Evolutionary conservation across 2,888 invertebrate genomes (phyloP), one percentile per base, ranked within the genome.

Genomic region (Caenorhabditis auriculariae): DNA sequence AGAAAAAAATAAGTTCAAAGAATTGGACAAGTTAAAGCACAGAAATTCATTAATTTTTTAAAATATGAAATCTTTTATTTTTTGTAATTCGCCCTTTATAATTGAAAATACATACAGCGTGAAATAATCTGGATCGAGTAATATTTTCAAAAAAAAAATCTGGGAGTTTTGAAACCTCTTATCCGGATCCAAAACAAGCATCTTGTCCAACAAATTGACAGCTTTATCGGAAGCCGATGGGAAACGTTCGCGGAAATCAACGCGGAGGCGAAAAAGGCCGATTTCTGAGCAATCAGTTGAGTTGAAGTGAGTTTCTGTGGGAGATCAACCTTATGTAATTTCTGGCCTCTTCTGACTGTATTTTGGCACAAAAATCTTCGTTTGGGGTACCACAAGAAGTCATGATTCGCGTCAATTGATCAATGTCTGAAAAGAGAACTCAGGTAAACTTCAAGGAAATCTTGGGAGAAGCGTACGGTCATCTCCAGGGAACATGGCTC

Each of bases 151-250:
- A n/a, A n/a, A n/a, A n/a, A n/a, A n/a, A n/a, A n/a, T n/a, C n/a
- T n/a, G n/a, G n/a, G n/a, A n/a, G n/a, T n/a, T n/a, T n/a, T 5
- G 7, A 35, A n/a, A 73, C 74, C 75, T 48, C 24, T 76, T 62
- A 41, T 78, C 93, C 56, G 98, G 96, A 87, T 98, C 93, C 85
- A 98, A 94, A 64, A 93, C 91, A 61, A 98, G 87, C 95, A 98
- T 95, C 87, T 93, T 91, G 82, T 91, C 90, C 45, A 98, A 87
- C 76, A 98, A 87, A 86, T 96, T 94, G 69, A 98, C 93, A 52
- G 96, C 96, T 86, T 96, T 95, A 83, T 93, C 93, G 67, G 93
- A 93, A 78, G 94, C 94, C 83, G 94, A 92, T 72, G 88, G 88
- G 84, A 96, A 95, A 56, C 66, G 21, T 6, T 43, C 88, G 74